Conservation (phyloP, 2,113 vertebrate species). For the Nannobrachium achirus region DNA sequence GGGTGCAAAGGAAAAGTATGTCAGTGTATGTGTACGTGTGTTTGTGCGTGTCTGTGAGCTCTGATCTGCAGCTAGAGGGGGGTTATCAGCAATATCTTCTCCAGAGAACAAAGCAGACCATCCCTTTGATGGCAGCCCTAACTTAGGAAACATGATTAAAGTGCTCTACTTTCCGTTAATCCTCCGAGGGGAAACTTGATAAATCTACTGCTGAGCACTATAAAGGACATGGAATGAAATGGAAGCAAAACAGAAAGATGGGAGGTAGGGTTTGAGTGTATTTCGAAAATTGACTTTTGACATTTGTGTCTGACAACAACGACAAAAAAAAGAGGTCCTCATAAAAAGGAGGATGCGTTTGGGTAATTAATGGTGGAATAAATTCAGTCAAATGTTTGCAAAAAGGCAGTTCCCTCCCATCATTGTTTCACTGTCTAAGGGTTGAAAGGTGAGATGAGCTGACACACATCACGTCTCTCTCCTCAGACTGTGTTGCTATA, state of each 20-base stretch:
- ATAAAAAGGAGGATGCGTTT: background rate
- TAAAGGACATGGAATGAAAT: constrained; percentile 28
- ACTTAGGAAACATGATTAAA: constrained; percentile 78
- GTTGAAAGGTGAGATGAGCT: constrained; percentile 19
- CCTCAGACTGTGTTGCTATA: constrained; percentile 4
- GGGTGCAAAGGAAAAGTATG: constrained; percentile 23
- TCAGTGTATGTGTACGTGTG: constrained; percentile 38
- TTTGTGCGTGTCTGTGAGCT: constrained; percentile 31
- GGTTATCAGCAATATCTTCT: constrained; percentile 56
- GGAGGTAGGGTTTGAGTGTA: background rate
- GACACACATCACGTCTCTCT: constrained; percentile 22
- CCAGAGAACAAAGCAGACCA: constrained; percentile 61
- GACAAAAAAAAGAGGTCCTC: background rate
- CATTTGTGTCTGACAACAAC: no score
- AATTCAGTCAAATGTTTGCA: constrained; percentile 5
- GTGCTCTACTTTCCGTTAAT: constrained; percentile 72
- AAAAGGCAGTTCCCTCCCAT: constrained; percentile 3
- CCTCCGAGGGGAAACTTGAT: constrained; percentile 67
- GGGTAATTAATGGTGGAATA: constrained; percentile 7
- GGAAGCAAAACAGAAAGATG: constrained; percentile 1
- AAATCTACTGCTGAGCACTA: constrained; percentile 59
- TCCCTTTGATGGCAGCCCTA: constrained; percentile 67
- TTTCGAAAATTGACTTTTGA: no score
- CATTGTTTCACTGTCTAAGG: background rate
- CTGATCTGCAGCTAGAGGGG: constrained; percentile 56